phyloP scores from a whole-genome alignment of 2,113 vertebrate genomes.

The Phainopepla nitens region DNA sequence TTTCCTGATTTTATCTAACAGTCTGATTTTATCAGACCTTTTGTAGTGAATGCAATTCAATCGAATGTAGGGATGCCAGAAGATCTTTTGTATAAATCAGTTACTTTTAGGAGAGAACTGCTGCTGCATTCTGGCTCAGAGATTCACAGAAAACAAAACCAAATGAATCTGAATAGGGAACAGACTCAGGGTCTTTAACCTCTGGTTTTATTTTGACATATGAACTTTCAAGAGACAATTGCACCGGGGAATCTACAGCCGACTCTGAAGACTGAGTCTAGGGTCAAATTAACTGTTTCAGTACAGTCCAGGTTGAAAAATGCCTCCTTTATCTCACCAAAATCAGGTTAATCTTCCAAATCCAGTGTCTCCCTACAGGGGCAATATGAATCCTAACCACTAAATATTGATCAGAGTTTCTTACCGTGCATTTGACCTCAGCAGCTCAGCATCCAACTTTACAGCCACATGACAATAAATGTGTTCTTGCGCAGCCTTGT shows the following conservation, averaged over 20 bases:
- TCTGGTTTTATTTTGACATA: neutral
- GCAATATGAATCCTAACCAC: neutral
- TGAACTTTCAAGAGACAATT: neutral
- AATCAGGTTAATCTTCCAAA: neutral
- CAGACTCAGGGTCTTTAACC: neutral
- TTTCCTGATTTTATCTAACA: constrained; percentile 39
- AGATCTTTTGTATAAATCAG: neutral
- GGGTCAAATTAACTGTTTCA: neutral
- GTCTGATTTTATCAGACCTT: constrained; percentile 35
- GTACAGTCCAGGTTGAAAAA: neutral
- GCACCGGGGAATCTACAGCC: neutral
- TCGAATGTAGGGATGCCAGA: neutral
- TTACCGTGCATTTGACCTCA: neutral
- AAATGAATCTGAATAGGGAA: neutral
- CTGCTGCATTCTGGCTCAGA: neutral
- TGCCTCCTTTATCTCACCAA: neutral
- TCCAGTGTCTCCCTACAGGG: neutral
- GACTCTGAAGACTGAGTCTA: neutral
- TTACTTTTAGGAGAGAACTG: neutral
- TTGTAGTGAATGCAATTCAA: neutral
- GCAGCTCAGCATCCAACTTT: neutral
- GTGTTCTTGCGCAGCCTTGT: neutral
- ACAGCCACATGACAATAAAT: accelerated
- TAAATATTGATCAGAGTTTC: neutral
- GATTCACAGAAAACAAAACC: neutral